Conservation (phyloP, 2,888 invertebrate species). For the Drosophila pullipes region DNA sequence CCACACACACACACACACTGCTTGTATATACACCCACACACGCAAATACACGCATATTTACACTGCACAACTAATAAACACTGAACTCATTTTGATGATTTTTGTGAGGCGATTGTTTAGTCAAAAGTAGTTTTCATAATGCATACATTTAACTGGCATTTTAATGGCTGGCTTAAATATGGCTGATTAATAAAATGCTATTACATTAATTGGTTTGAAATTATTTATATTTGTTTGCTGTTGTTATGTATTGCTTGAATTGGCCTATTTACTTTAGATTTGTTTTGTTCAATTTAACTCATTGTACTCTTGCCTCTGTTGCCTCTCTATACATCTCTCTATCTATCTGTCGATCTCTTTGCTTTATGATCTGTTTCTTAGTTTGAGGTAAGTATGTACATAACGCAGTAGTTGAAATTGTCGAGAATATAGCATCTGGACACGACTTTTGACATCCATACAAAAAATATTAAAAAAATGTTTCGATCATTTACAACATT, state of each 20-base stretch:
- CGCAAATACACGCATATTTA: background rate
- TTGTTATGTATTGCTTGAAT: conserved; percentile 35
- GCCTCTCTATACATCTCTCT: conserved; percentile 1
- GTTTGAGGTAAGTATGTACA: conserved; percentile 71
- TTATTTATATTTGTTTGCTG: conserved; percentile 16
- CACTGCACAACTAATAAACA: conserved; percentile 33
- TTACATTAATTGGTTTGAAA: conserved; percentile 21
- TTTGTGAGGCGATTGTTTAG: conserved; percentile 83
- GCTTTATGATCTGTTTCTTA: conserved; percentile 36
- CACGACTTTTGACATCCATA: conserved; percentile 32
- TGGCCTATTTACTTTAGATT: conserved; percentile 10
- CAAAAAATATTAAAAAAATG: conserved; percentile 5
- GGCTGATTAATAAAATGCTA: conserved; percentile 52
- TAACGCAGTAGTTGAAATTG: conserved; percentile 35
- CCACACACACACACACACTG: conserved; percentile 16
- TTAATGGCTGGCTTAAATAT: conserved; percentile 16
- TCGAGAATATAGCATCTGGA: conserved; percentile 47
- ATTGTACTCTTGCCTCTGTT: conserved; percentile 7
- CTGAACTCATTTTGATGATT: conserved; percentile 83
- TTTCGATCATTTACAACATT: conserved; percentile 58
- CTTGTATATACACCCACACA: conserved; percentile 5
- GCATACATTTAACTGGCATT: conserved; percentile 36
- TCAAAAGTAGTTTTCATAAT: conserved; percentile 59
- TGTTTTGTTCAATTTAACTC: conserved; percentile 7
- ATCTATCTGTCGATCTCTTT: conserved; percentile 19